Percentiles rank a stretch among this genome's conserved stretches.
Conservation (phyloP, 2,888 invertebrate species). For the Andrena flavipes region DNA sequence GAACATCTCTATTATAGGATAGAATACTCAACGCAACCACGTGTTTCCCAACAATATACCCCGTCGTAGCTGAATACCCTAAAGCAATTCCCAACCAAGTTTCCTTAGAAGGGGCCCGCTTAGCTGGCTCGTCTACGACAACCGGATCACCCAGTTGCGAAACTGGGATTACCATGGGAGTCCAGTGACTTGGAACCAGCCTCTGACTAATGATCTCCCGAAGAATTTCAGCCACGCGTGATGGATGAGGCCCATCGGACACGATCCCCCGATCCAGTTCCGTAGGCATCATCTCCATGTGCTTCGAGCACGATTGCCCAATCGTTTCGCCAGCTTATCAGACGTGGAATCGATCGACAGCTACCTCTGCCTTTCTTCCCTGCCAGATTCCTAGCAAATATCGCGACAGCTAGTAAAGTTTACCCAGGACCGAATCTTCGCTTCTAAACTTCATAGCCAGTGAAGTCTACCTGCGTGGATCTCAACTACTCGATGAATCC, state of each 20-base stretch:
- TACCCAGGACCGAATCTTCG: background rate
- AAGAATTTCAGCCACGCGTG: background rate
- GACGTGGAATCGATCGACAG: slow-evolving; percentile 8
- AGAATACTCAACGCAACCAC: background rate
- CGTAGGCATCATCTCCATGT: background rate
- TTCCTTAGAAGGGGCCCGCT: slow-evolving; percentile 6
- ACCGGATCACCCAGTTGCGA: slow-evolving; percentile 22
- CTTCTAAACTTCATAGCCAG: background rate
- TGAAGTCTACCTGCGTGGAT: too few relatives aligned
- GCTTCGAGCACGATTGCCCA: background rate
- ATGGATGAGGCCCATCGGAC: background rate
- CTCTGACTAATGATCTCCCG: background rate
- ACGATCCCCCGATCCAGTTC: background rate
- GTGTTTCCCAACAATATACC: slow-evolving; percentile 23
- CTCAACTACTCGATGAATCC: too few relatives aligned
- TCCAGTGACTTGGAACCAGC: background rate
- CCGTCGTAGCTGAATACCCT: slow-evolving; percentile 13
- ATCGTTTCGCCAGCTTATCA: slow-evolving; percentile 10
- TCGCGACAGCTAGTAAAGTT: background rate
- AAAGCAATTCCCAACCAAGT: slow-evolving; percentile 7
- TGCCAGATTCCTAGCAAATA: background rate
- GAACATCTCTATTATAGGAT: background rate
- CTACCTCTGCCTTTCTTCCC: background rate
- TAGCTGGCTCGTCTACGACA: slow-evolving; percentile 2
- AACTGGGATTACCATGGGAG: slow-evolving; percentile 5